Evolutionary conservation across 2,888 invertebrate species (phyloP).

Genomic region (Caenorhabditis sp.): DNA sequence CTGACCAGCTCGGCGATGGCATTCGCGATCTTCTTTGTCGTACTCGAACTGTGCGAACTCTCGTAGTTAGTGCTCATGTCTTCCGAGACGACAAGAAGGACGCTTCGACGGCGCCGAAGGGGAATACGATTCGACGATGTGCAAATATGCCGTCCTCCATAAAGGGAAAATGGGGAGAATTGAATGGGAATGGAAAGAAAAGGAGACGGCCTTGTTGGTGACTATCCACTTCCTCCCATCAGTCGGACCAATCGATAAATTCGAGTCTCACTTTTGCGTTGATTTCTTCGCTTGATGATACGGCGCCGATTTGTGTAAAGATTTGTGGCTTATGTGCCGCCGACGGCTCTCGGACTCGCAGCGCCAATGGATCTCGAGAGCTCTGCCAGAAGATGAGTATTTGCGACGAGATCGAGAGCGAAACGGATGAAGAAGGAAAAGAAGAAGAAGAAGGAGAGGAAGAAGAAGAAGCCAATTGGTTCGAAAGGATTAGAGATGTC

Average conservation of each 20-base stretch:
- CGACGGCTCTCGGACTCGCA: slow-evolving; percentile 10
- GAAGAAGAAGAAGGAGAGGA: slow-evolving; percentile 24
- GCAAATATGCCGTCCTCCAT: slow-evolving; percentile 54
- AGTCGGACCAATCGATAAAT: slow-evolving; percentile 27
- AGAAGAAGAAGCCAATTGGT: slow-evolving; percentile 54
- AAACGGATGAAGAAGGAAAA: slow-evolving; percentile 31
- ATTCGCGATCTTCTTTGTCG: slow-evolving; percentile 62
- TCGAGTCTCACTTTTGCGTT: slow-evolving; percentile 26
- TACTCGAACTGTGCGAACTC: slow-evolving; percentile 32
- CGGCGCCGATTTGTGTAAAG: slow-evolving; percentile 50
- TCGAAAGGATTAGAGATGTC: slow-evolving; percentile 51
- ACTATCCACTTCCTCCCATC: slow-evolving; percentile 3
- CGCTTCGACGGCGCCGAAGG: slow-evolving; percentile 1
- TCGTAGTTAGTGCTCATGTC: slow-evolving; percentile 41
- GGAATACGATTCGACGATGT: slow-evolving; percentile 45
- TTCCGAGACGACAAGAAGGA: slow-evolving; percentile 7
- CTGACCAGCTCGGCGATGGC: slow-evolving; percentile 67
- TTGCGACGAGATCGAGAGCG: slow-evolving; percentile 21
- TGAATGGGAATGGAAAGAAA: slow-evolving; percentile 1
- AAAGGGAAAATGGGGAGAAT: slow-evolving; percentile 19
- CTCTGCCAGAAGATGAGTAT: slow-evolving; percentile 42
- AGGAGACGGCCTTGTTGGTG: background rate
- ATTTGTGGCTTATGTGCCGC: slow-evolving; percentile 40
- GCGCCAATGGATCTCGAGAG: slow-evolving; percentile 37
- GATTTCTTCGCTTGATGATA: slow-evolving; percentile 51